Evolutionary conservation across 2,888 invertebrate species (phyloP).

Genomic region (Oeneis ivallda): DNA sequence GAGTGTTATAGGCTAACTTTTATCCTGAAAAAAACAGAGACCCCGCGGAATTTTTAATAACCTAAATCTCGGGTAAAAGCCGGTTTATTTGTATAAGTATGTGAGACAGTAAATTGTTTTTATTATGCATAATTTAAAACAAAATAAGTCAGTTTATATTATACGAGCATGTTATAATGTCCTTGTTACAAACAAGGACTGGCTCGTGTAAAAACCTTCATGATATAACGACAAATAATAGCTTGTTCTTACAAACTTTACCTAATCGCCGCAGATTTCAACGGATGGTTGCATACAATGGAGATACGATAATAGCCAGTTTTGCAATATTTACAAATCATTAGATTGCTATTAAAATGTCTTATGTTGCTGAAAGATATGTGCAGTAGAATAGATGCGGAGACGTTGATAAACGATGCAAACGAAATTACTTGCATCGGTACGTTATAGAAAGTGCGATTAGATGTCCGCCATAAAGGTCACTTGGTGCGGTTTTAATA

Average conservation of each 20-base stretch:
- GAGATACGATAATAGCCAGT: conserved; percentile 16
- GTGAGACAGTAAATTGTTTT: no score
- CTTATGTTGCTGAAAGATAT: conserved; percentile 36
- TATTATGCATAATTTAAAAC: no score
- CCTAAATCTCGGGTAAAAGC: no score
- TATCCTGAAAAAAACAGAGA: no score
- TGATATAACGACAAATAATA: background rate
- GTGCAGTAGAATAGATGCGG: conserved; percentile 34
- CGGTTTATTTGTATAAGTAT: no score
- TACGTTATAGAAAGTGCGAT: conserved; percentile 39
- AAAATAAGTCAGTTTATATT: no score
- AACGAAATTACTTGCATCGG: conserved; percentile 35
- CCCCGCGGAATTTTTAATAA: no score
- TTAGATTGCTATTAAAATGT: conserved; percentile 33
- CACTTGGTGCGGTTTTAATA: conserved; percentile 21
- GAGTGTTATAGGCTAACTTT: no score
- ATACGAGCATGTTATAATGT: no score
- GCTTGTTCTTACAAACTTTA: background rate
- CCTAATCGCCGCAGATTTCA: background rate
- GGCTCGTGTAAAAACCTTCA: background rate
- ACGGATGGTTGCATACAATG: background rate
- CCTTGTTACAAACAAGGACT: no score
- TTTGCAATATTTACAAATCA: conserved; percentile 37
- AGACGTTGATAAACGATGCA: conserved; percentile 40
- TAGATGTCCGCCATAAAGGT: conserved; percentile 27